These are phyloP conservation scores for Acanthurus tractus DNA, from an alignment of 2,797 vertebrate species.

Conservation along the genomic window DNA sequence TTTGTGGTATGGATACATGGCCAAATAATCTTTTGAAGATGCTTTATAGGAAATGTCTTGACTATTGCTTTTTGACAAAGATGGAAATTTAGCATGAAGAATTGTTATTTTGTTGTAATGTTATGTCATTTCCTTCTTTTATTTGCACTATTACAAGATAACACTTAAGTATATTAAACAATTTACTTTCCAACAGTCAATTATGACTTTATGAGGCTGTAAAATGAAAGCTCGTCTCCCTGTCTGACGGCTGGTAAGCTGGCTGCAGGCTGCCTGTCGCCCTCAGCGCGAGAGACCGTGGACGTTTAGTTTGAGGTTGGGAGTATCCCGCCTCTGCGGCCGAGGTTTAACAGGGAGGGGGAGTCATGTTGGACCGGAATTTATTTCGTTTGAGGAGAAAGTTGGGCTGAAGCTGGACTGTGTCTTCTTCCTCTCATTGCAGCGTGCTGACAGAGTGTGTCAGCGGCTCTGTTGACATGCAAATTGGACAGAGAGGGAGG, in stretches of 20 bases:
- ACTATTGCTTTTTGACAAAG: no score
- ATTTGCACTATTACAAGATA: no score
- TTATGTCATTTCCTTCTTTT: no score
- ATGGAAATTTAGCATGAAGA: neutral
- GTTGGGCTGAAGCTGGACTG: neutral
- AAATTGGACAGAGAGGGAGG: neutral
- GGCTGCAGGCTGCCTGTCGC: neutral
- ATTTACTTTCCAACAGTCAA: neutral
- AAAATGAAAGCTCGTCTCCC: neutral
- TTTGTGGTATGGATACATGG: no score
- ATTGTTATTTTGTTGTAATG: no score
- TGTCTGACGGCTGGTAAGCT: neutral
- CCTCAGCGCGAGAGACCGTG: neutral
- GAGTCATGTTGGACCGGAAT: neutral
- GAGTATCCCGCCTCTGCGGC: no score
- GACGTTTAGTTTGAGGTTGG: neutral
- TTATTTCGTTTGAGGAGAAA: neutral
- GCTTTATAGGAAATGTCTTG: no score
- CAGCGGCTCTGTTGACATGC: constrained; percentile 32
- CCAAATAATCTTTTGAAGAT: no score
- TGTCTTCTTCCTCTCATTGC: neutral
- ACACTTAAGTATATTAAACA: no score
- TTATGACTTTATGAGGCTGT: neutral
- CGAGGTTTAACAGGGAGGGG: no score
- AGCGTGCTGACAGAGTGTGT: neutral